These are phyloP conservation scores for Chloropsis cyanopogon DNA, from an alignment of 2,113 vertebrate species.

Conservation along the genomic window DNA sequence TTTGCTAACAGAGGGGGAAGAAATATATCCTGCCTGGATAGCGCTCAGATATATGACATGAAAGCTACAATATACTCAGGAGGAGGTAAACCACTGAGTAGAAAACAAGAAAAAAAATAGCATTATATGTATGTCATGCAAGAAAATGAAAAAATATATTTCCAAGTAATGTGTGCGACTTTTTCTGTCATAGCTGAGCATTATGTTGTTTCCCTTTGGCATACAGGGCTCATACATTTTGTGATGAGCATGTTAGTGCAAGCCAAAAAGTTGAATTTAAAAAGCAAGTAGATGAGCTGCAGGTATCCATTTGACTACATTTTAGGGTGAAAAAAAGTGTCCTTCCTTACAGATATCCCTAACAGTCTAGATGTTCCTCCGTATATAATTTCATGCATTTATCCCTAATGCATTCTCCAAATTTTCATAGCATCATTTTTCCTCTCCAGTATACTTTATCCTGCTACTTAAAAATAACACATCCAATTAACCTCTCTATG, in stretches of 20 bases:
- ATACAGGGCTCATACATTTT: not conserved
- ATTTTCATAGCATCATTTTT: constrained; percentile 45
- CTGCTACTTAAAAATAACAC: constrained; percentile 62
- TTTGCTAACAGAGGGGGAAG: not conserved
- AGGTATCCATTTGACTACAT: constrained; percentile 12
- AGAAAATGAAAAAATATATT: not conserved
- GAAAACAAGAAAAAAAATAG: not conserved
- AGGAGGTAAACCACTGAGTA: not conserved
- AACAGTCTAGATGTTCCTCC: not conserved
- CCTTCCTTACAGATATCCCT: constrained; percentile 24
- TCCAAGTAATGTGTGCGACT: not conserved
- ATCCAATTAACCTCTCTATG: constrained; percentile 56
- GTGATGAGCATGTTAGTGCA: not conserved
- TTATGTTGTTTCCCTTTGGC: not conserved
- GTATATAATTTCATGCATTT: constrained; percentile 42
- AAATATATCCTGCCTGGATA: not conserved
- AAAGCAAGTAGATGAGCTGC: not conserved
- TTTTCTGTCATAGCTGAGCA: not conserved
- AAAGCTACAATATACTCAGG: not conserved
- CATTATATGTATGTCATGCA: not conserved
- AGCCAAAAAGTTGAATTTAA: not conserved
- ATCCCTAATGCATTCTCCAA: constrained; percentile 43
- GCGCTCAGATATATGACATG: not conserved
- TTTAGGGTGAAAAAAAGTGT: not conserved
- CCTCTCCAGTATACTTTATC: constrained; percentile 2